Evolutionary conservation across 2,797 vertebrate genomes (phyloP).

Genomic region (Catharus ustulatus): DNA sequence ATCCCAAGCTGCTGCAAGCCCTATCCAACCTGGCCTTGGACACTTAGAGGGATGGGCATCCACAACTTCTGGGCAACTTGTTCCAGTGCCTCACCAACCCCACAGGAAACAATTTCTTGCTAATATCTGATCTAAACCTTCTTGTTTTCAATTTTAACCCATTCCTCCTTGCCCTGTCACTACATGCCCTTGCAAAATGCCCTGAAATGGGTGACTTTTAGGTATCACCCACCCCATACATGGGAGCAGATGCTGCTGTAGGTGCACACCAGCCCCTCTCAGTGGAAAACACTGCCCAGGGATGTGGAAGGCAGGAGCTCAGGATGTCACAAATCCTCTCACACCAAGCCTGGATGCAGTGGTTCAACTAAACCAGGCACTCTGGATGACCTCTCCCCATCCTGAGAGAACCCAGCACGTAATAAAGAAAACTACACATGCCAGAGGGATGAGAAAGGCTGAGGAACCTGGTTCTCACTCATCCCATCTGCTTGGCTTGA

Average conservation of each 20-base stretch:
- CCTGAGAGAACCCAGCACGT: rapidly evolving
- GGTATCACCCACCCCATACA: rapidly evolving
- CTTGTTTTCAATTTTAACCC: neutral
- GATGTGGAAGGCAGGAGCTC: neutral
- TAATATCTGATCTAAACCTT: neutral
- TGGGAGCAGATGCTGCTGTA: rapidly evolving
- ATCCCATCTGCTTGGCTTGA: neutral
- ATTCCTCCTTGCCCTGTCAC: neutral
- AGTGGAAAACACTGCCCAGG: neutral
- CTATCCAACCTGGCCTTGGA: neutral
- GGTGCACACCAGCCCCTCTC: neutral
- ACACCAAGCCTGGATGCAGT: neutral
- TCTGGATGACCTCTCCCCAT: neutral
- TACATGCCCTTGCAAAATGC: neutral
- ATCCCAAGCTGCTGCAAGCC: rapidly evolving
- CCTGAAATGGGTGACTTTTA: neutral
- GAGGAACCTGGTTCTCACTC: neutral
- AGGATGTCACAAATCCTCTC: neutral
- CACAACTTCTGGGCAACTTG: neutral
- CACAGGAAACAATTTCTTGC: neutral
- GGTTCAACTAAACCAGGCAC: neutral
- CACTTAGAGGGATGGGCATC: neutral
- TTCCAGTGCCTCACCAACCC: neutral
- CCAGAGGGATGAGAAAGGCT: rapidly evolving
- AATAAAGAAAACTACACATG: neutral